Percentiles rank a stretch among this genome's conserved stretches.
phyloP scores from a whole-genome alignment of 2,113 vertebrate species.

The Sardina pilchardus region DNA sequence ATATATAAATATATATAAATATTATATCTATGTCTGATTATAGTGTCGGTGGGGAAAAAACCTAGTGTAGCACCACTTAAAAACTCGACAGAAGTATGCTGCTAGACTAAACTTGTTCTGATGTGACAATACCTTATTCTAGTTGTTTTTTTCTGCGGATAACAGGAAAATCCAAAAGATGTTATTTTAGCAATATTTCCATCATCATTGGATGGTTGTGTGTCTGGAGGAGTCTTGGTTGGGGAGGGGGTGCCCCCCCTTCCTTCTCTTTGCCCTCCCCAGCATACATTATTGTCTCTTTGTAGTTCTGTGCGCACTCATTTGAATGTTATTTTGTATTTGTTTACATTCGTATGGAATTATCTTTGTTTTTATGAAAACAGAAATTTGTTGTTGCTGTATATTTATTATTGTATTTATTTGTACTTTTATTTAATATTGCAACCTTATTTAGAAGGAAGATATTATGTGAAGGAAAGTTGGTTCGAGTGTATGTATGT shows the following conservation, averaged over 20 bases:
- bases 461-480: conserved; percentile 38
- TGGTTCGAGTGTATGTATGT: conserved; percentile 41
- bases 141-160: conserved; percentile 57
- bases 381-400: conserved; percentile 65
- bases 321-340: conserved; percentile 55
- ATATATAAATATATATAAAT: conserved; percentile 72
- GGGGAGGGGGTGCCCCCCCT: not conserved
- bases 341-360: conserved; percentile 58
- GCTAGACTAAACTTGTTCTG: conserved; percentile 61
- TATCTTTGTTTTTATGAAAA: conserved; percentile 42
- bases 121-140: conserved; percentile 67
- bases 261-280: not conserved
- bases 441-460: conserved; percentile 21
- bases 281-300: conserved; percentile 60
- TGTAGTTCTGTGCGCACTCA: conserved; percentile 61
- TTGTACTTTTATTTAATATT: conserved; percentile 68
- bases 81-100: conserved; percentile 67
- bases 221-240: conserved; percentile 44
- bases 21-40: conserved; percentile 67
- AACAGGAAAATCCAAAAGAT: conserved; percentile 54
- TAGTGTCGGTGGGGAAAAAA: conserved; percentile 69
- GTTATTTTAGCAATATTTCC: conserved; percentile 73
- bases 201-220: conserved; percentile 73
- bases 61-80: conserved; percentile 72
- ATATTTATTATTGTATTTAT: conserved; percentile 69